Evolutionary conservation across 92 coral and sea anemone species (phyloP).

Genomic region (Muricea muricata): DNA sequence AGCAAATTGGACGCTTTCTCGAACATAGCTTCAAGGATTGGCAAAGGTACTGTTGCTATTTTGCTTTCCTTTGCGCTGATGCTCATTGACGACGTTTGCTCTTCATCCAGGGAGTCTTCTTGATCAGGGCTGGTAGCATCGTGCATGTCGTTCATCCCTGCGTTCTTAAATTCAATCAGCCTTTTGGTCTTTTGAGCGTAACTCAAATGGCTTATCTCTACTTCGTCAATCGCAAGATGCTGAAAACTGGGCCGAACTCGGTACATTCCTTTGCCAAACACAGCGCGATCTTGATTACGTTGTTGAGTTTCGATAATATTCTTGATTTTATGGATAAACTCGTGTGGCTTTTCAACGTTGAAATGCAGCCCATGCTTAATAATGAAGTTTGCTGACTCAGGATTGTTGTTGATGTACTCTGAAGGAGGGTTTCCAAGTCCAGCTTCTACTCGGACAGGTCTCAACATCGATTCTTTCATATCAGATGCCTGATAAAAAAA

Average conservation of each 20-base stretch:
- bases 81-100: neutral
- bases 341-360: slow-evolving; percentile 48
- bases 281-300: slow-evolving; percentile 45
- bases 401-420: slow-evolving; percentile 38
- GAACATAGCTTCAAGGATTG: slow-evolving; percentile 51
- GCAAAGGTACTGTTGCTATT: neutral
- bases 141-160: slow-evolving; percentile 39
- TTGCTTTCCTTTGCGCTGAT: neutral
- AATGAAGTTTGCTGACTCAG: slow-evolving; percentile 47
- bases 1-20: slow-evolving; percentile 39
- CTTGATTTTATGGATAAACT: slow-evolving; percentile 45
- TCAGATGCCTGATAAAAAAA: slow-evolving; percentile 35
- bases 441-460: slow-evolving; percentile 37
- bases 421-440: slow-evolving; percentile 59
- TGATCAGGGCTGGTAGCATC: neutral
- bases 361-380: slow-evolving; percentile 50
- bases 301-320: slow-evolving; percentile 47
- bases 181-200: slow-evolving; percentile 28
- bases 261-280: slow-evolving; percentile 44
- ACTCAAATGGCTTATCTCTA: slow-evolving; percentile 21
- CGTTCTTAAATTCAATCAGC: slow-evolving; percentile 1
- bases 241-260: slow-evolving; percentile 20
- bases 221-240: slow-evolving; percentile 25
- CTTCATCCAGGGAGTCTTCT: neutral
- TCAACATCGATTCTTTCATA: slow-evolving; percentile 54